Evolutionary conservation across 2,797 vertebrate species (phyloP), one percentile per base, ranked within the genome.

Genomic region (Sebastes nivosus): DNA sequence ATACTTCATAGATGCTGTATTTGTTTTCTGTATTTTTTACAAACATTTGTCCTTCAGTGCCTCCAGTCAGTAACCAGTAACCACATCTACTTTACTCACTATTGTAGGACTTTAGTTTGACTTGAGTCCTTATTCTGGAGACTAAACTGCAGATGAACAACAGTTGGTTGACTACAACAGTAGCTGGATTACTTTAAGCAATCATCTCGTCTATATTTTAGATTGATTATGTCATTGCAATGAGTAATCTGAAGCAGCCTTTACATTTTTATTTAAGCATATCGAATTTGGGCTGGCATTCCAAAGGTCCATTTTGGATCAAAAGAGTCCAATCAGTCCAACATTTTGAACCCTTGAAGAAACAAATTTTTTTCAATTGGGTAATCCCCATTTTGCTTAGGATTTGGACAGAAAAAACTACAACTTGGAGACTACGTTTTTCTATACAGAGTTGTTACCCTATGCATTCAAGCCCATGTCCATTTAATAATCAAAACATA

Each of bases 201-300:
- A 55, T 55, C 22, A 24, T 24, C 54, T 55, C 11, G 54, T 24
- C 54, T 55, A 12, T 24, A 55, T 55, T 24, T 24, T 55, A 13
- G 54, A 24, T 13, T 24, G 22, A 3, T 55, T 55, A 55, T 24
- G 6, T 46, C 42, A 46, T 18, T 46, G 42, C 42, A 16, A 16
- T 46, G 42, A 46, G 42, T 57, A 57, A 36, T 25, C 36, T 27
- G 38, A 24, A 24, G 22, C n/a, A 27, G 8, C 67, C 13, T 34
- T 24, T 55, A 11, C 1, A 36, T 14, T 70, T 0, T 7, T 46
- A 13, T n/a, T 46, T 14, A 42, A 72, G 6, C 10, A 59, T 2
- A 0, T n/a, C 0, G 3, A 13, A 16, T 3, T 34, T 55, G 16
- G 36, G 16, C 2, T 1, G 4, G 50, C 14, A 24, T 50, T 55